These are phyloP conservation scores for Reticulitermes lucifugus DNA, from an alignment of 2,888 invertebrate genomes.

Conservation along the genomic window DNA sequence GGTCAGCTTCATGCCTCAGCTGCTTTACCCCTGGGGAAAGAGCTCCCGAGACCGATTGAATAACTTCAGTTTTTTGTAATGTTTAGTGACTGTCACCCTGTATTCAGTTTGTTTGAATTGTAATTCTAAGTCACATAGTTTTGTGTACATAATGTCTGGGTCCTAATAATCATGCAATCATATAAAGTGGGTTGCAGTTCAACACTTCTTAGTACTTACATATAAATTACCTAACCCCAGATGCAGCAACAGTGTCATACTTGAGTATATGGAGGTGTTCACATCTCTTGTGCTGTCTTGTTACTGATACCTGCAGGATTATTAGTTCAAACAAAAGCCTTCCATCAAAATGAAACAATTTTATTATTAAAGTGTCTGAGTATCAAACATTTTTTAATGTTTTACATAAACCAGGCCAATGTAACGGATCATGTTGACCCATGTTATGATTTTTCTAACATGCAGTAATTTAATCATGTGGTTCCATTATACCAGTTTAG, in stretches of 20 bases:
- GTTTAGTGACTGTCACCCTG: too few relatives aligned
- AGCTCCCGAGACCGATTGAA: too few relatives aligned
- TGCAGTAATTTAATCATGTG: neutral
- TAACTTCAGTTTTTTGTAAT: too few relatives aligned
- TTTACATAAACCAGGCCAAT: slow-evolving; percentile 41
- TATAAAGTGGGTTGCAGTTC: neutral
- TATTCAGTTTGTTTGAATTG: too few relatives aligned
- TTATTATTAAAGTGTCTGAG: slow-evolving; percentile 18
- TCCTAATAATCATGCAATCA: neutral
- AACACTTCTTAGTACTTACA: slow-evolving; percentile 11
- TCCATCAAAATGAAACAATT: slow-evolving; percentile 36
- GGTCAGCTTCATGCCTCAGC: too few relatives aligned
- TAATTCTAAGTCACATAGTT: neutral
- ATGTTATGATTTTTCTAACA: neutral
- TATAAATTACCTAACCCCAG: neutral
- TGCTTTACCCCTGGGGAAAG: too few relatives aligned
- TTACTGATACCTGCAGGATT: slow-evolving; percentile 26
- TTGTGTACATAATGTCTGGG: neutral
- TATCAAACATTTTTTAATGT: slow-evolving; percentile 42
- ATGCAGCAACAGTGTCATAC: slow-evolving; percentile 4
- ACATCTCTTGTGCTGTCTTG: slow-evolving; percentile 26
- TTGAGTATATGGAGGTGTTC: slow-evolving; percentile 28
- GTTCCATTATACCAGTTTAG: slow-evolving; percentile 1
- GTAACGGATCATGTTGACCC: neutral
- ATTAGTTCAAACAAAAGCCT: slow-evolving; percentile 46